Evolutionary conservation across 2,797 vertebrate genomes (phyloP).

Genomic region (Gadopsis marmoratus): DNA sequence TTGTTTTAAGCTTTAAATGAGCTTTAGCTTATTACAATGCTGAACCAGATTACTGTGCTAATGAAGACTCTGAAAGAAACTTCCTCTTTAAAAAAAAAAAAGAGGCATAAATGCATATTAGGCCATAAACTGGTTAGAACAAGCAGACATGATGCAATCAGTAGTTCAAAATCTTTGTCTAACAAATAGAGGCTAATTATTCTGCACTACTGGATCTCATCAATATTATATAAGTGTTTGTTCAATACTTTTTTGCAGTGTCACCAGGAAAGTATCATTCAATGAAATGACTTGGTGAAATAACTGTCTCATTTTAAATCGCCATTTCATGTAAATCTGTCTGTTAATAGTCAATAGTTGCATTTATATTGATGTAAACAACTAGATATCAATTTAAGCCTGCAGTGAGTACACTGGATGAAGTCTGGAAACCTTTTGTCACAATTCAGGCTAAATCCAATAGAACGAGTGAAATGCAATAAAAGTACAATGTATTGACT

Average conservation of each 20-base stretch:
- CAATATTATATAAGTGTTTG: background rate
- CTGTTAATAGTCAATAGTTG: conserved; percentile 6
- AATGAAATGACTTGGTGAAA: background rate
- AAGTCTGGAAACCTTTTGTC: background rate
- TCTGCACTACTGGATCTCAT: background rate
- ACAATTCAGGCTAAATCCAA: background rate
- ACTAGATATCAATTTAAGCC: conserved; percentile 1
- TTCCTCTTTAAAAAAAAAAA: background rate
- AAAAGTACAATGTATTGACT: conserved; percentile 9
- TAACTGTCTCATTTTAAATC: background rate
- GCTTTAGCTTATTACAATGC: conserved; percentile 10
- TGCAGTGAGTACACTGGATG: conserved; percentile 1
- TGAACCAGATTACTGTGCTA: background rate
- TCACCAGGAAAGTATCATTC: background rate
- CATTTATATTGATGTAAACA: conserved; percentile 13
- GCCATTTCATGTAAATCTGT: background rate
- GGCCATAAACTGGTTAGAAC: background rate
- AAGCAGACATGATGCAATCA: background rate
- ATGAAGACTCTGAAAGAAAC: conserved; percentile 8
- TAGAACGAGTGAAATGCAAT: background rate
- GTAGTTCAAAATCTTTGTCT: background rate
- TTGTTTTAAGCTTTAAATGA: conserved; percentile 11
- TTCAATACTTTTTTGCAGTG: background rate
- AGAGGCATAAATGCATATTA: background rate
- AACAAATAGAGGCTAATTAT: background rate